Evolutionary conservation across 2,888 invertebrate genomes (phyloP).

Genomic region (Labia minor): DNA sequence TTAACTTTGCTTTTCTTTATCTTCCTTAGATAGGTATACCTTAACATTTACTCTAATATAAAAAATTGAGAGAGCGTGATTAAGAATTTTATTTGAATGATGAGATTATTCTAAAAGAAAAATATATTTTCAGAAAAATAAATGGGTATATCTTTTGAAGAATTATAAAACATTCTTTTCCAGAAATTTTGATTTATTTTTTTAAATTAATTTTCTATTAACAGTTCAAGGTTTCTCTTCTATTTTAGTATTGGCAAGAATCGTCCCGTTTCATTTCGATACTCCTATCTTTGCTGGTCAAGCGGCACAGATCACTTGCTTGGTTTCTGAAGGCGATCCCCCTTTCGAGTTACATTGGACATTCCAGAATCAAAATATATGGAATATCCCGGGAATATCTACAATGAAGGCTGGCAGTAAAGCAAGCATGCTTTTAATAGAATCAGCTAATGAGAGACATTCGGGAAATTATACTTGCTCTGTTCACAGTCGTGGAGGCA

Average conservation of each 20-base stretch:
- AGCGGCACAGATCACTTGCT: constrained; percentile 32
- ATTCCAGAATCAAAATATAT: constrained; percentile 25
- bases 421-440: constrained; percentile 2
- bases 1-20: too few species aligned
- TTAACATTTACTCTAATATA: too few species aligned
- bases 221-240: background rate
- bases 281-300: constrained; percentile 28
- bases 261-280: constrained; percentile 21
- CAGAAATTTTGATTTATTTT: too few species aligned
- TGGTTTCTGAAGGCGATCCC: constrained; percentile 32
- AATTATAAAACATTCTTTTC: too few species aligned
- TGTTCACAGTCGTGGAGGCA: constrained; percentile 33
- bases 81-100: too few species aligned
- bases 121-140: too few species aligned
- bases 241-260: constrained; percentile 22
- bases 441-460: constrained; percentile 24
- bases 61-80: too few species aligned
- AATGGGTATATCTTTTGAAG: too few species aligned
- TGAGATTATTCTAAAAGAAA: too few species aligned
- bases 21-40: too few species aligned
- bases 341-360: constrained; percentile 33
- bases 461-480: constrained; percentile 33
- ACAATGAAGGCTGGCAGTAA: background rate
- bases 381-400: background rate
- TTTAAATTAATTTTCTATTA: too few species aligned